Base-by-base conservation (phyloP, 2,888 invertebrate genomes). In the Epirrhoe alternata region DNA sequence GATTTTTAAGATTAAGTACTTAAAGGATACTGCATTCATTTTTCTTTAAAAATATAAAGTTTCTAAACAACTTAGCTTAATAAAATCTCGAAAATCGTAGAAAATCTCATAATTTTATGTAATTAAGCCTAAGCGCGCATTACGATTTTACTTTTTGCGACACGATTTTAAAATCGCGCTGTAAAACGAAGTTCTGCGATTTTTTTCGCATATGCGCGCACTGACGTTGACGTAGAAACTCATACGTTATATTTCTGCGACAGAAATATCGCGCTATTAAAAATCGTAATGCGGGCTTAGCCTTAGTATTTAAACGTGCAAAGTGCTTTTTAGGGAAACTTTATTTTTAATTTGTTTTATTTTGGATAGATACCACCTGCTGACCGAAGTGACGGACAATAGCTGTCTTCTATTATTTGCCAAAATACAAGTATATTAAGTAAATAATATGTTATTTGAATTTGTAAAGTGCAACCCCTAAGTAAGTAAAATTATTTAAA, bases 21-120 rank as follows among this genome's bases (percentile, higher is more conserved):
- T n/a, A n/a, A 16, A 14, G 14, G 52, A 53, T 4, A 53, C 30
- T 24, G 30, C 14, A 45, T 7, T 45, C 30, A 14, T 47, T 14
- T 47, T 14, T 12, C 14, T 14, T 16, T 16, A 14, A 4, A 70
- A 59, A 17, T 24, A 61, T 64, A 35, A 66, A 64, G 70, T 65
- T 71, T 72, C 74, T 66, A 50, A 24, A 35, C 7, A 53, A 72
- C 61, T 70, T 68, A 63, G 64, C 65, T 64, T 64, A 64, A 71
- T 74, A 76, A 67, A 78, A 79, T 80, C 69, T 78, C 74, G 69
- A 77, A 75, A 77, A 77, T 76, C 70, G 78, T 79, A 78, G 75
- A 82, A 81, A 81, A 76, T 64, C 60, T 68, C 70, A 66, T 70
- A 72, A 69, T 58, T 71, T 64, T 61, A 60, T 16, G 38, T 61